Base-by-base conservation (phyloP, 1,140 invertebrate species). In the Heliconius hewitsoni region DNA sequence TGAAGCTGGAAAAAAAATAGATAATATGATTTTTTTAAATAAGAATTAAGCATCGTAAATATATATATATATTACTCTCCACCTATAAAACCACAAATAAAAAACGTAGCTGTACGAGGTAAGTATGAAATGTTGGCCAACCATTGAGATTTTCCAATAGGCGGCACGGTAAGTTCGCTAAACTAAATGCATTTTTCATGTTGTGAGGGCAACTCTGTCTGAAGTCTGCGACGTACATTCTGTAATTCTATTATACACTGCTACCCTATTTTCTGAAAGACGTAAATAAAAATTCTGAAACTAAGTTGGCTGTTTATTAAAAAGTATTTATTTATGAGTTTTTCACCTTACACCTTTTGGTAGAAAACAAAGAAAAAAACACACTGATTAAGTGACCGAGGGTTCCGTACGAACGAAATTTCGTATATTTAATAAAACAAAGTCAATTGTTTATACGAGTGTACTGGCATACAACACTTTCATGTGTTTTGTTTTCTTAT, bases 141-240 rank as follows among this genome's bases (percentile, higher is more conserved):
- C 39, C 57, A 75, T 42, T 76, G 50, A 50, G 52, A 78, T 77
- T 37, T 73, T 82, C 57, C 81, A 60, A 71, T 79, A 75, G 66
- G 52, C 73, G 23, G 39, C 55, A 76, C 46, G 13, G 80, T 52
- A 66, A 78, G 50, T 80, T 73, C 80, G 71, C 71, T 72, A 72
- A 88, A 87, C 83, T 86, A 87, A 90, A 90, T 89, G 87, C 89
- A 90, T 90, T 89, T 90, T 90, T 89, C 89, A 90, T 90, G 89
- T 89, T 77, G 85, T 78, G 85, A 86, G 83, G 74, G 77, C 81
- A 90, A 89, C 85, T 90, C 86, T 80, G 72, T 70, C 77, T 73
- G 71, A 77, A 84, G 83, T 85, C 84, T 81, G 76, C 77, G 77
- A 77, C 72, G 76, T 77, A 71, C 76, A 78, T 77, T 81, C 11